Percentiles rank a stretch among this genome's conserved stretches.
phyloP scores from a whole-genome alignment of 1,140 invertebrate genomes.

The Goniozus legneri region DNA sequence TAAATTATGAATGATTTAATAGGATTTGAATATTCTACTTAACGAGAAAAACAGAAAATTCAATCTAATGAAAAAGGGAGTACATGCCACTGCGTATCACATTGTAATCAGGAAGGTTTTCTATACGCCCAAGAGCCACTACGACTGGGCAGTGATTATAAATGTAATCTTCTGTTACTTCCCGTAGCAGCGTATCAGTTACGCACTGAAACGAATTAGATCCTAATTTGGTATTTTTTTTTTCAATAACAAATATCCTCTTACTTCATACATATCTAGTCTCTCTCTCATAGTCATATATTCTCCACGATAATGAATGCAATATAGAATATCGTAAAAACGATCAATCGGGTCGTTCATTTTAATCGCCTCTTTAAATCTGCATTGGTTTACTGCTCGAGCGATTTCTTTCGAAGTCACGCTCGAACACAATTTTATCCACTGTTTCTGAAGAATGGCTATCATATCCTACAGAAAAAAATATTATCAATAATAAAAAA shows the following conservation, averaged over 20 bases:
- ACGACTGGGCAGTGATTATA: slow-evolving; percentile 32
- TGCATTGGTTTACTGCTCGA: slow-evolving; percentile 43
- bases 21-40: background rate
- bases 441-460: slow-evolving; percentile 36
- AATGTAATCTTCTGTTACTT: slow-evolving; percentile 25
- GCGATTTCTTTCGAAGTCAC: slow-evolving; percentile 43
- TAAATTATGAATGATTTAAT: background rate
- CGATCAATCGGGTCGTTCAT: slow-evolving; percentile 19
- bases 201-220: slow-evolving; percentile 20
- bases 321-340: slow-evolving; percentile 26
- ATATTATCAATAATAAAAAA: background rate
- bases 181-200: slow-evolving; percentile 14
- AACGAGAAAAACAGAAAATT: background rate
- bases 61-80: no score
- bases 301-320: slow-evolving; percentile 18
- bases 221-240: slow-evolving; percentile 2
- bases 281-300: slow-evolving; percentile 23
- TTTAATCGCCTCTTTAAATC: slow-evolving; percentile 29
- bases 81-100: slow-evolving; percentile 23
- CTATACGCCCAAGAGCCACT: slow-evolving; percentile 22
- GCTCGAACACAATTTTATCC: slow-evolving; percentile 42
- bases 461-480: slow-evolving; percentile 43
- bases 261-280: slow-evolving; percentile 24
- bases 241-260: background rate
- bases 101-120: slow-evolving; percentile 29